A percentile compares a stretch with the other conserved stretches of the same genome.
Conservation (phyloP, 2,113 vertebrate genomes). For the Progne subis region DNA sequence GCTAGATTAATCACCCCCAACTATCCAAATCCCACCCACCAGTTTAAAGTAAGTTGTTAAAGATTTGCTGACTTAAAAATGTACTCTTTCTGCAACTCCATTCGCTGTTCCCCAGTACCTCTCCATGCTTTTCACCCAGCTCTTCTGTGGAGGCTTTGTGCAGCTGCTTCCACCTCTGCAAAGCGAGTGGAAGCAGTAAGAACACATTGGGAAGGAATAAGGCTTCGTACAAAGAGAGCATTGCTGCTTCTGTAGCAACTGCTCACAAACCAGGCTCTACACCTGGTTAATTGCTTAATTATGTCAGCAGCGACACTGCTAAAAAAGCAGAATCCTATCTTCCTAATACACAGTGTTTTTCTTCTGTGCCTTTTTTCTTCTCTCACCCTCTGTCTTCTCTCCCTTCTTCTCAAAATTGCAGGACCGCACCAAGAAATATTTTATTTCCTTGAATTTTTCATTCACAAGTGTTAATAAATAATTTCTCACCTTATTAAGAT, state of each 20-base stretch:
- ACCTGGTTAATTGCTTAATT: neutral
- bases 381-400: neutral
- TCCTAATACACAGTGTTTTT: neutral
- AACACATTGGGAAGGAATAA: neutral
- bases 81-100: neutral
- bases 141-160: neutral
- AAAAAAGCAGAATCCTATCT: neutral
- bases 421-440: neutral
- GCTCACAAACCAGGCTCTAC: neutral
- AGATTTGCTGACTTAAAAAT: neutral
- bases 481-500: neutral
- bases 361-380: neutral
- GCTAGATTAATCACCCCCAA: neutral
- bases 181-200: neutral
- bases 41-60: neutral
- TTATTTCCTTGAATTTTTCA: neutral
- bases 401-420: neutral
- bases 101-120: neutral
- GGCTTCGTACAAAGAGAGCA: neutral
- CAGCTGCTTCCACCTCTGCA: neutral
- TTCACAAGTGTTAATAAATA: neutral
- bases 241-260: neutral
- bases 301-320: neutral
- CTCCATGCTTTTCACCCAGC: neutral
- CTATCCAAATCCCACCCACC: neutral